A percentile compares a stretch with the other conserved stretches of the same genome.
Evolutionary conservation across 2,113 vertebrate genomes (phyloP).

Genomic region (Prunella fulvescens): DNA sequence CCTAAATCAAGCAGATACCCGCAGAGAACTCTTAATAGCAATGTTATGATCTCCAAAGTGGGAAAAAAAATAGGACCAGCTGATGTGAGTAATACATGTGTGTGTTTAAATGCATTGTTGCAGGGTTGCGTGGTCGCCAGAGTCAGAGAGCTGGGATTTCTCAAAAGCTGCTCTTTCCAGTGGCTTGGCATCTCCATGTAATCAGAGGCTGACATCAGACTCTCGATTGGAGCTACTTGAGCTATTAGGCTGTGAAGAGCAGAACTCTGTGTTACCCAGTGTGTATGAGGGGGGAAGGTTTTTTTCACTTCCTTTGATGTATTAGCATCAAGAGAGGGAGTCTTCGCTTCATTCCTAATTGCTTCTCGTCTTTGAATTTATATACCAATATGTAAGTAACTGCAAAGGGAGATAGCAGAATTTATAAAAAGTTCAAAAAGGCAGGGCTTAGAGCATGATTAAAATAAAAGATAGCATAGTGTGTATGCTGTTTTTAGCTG

Average conservation of each 20-base stretch:
- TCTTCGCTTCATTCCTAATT: conserved; percentile 53
- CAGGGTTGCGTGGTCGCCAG: neutral
- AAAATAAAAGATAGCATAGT: conserved; percentile 61
- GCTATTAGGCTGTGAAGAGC: conserved; percentile 52
- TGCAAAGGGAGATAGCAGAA: conserved; percentile 63
- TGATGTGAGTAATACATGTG: neutral
- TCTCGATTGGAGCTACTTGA: conserved; percentile 39
- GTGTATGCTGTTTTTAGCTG: conserved; percentile 40
- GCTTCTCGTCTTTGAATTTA: conserved; percentile 56
- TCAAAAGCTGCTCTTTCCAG: conserved; percentile 36
- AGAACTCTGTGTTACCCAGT: conserved; percentile 47
- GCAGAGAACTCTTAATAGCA: neutral
- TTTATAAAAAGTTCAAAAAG: conserved; percentile 64
- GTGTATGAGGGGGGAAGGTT: neutral
- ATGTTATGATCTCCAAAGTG: neutral
- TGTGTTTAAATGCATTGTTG: neutral
- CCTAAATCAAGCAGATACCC: neutral
- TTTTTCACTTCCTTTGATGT: conserved; percentile 57
- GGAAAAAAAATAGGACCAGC: neutral
- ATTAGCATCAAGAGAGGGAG: conserved; percentile 59
- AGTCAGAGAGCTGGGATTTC: conserved; percentile 1
- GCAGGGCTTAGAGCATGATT: conserved; percentile 54
- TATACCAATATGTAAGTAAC: conserved; percentile 63
- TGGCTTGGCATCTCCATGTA: conserved; percentile 24
- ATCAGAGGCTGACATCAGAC: conserved; percentile 50